Evolutionary conservation across 2,797 vertebrate genomes (phyloP).

Genomic region (Propithecus deckenii): DNA sequence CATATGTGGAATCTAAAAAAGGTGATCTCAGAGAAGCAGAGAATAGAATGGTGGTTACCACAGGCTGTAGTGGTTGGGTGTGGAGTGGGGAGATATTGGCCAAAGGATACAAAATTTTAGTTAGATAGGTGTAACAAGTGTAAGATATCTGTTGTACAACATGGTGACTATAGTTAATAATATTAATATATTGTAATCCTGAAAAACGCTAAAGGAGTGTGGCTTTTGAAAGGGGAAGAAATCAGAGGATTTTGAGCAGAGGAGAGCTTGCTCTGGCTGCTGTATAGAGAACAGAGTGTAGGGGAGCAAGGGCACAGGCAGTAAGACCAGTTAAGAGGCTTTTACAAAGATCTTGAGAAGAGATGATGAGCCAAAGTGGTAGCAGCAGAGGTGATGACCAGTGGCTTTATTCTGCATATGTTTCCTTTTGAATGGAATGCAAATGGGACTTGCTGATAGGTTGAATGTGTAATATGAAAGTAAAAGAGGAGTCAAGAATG

Average conservation of each 20-base stretch:
- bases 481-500: not conserved
- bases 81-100: not conserved
- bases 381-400: not conserved
- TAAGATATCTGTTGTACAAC: not conserved
- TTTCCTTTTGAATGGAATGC: not conserved
- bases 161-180: not conserved
- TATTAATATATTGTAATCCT: not conserved
- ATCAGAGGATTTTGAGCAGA: not conserved
- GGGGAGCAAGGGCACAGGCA: not conserved
- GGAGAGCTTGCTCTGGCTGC: not conserved
- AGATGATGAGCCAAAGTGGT: not conserved
- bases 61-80: not conserved
- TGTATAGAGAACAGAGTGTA: not conserved
- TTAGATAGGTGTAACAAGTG: not conserved
- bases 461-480: not conserved
- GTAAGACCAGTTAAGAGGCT: not conserved
- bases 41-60: not conserved
- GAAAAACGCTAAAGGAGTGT: not conserved
- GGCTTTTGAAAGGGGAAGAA: not conserved
- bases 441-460: not conserved
- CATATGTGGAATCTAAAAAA: not conserved
- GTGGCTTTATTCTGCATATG: not conserved
- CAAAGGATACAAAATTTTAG: not conserved
- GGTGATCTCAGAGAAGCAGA: not conserved
- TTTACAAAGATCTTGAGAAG: not conserved